Base-by-base conservation (phyloP, 2,888 invertebrate genomes). In the Scaptomyza cyrtandrae region DNA sequence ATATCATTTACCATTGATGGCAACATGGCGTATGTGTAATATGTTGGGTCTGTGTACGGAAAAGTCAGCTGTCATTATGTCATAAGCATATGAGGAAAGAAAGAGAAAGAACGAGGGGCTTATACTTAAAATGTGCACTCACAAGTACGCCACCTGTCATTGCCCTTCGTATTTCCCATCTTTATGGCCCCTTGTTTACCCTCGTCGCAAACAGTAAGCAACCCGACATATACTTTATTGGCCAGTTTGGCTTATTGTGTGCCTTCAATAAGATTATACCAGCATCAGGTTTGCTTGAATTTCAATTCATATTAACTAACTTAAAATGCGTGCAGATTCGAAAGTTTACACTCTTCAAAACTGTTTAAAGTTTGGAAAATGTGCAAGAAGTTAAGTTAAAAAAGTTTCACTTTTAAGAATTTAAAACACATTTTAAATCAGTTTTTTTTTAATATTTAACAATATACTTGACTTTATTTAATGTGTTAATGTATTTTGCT, bases 11-110 rank as follows among this genome's bases (percentile, higher is more conserved):
- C 49, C 55, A 62, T 43, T 76, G 66, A 49, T 59, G 75, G 57
- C 66, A 50, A 65, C 65, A 37, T 48, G 66, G 60, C 68, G 69
- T 73, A 75, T 85, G 71, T 54, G 66, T 59, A 46, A 71, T 75
- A 33, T 62, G 48, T 41, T 14, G 24, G 27, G 41, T 53, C 60
- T 66, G 68, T 66, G 65, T 65, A 65, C 63, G 60, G 65, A 77
- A 75, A 73, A 79, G 74, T 79, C 72, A 66, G 53, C 87, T 87
- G 82, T 75, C 87, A 85, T 85, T 85, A 87, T 87, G 87, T 85
- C 82, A 79, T 85, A 82, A 85, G 63, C 85, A 85, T 74, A 71
- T 79, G 77, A 65, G 65, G 6, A 27, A 1, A 60, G 59, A 52
- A 63, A 33, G 19, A 14, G 56, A 52, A 39, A 39, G 16, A 16